These are phyloP conservation scores for Leucoma salicis DNA, from an alignment of 2,888 invertebrate species.

Conservation along the genomic window DNA sequence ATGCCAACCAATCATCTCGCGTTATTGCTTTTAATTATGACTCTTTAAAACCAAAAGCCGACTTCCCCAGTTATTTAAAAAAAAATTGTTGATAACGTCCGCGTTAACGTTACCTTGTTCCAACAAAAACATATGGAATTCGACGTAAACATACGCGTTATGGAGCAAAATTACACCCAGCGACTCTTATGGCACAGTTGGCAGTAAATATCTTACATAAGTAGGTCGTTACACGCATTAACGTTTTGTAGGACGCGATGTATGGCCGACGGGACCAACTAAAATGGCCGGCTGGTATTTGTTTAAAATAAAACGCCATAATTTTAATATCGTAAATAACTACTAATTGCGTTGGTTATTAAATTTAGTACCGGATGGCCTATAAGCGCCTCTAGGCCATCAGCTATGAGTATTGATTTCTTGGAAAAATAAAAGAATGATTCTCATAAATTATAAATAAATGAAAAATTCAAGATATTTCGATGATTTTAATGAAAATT, in stretches of 20 bases:
- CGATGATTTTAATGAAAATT: conserved; percentile 44
- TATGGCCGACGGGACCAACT: conserved; percentile 26
- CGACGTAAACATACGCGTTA: conserved; percentile 35
- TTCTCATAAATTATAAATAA: conserved; percentile 20
- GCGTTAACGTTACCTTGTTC: conserved; percentile 25
- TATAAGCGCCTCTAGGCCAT: conserved; percentile 29
- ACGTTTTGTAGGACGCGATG: conserved; percentile 34
- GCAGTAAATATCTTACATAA: conserved; percentile 30
- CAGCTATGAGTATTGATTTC: conserved; percentile 32
- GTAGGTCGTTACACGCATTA: conserved; percentile 37
- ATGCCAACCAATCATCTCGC: conserved; percentile 42
- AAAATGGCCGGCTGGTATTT: conserved; percentile 39
- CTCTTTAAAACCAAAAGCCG: conserved; percentile 31
- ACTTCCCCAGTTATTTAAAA: conserved; percentile 18
- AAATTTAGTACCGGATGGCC: conserved; percentile 36
- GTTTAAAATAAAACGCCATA: conserved; percentile 47
- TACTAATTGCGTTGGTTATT: conserved; percentile 49
- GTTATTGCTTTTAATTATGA: conserved; percentile 50
- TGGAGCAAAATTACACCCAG: conserved; percentile 15
- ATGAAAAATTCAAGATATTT: conserved; percentile 26
- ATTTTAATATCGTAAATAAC: conserved; percentile 48
- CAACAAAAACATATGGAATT: conserved; percentile 16
- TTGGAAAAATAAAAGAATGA: conserved; percentile 31
- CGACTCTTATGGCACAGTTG: conserved; percentile 28
- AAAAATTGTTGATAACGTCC: conserved; percentile 23